A percentile compares a stretch with the other conserved stretches of the same genome.
Evolutionary conservation across 2,888 invertebrate genomes (phyloP).

Genomic region (Magallana nippona): DNA sequence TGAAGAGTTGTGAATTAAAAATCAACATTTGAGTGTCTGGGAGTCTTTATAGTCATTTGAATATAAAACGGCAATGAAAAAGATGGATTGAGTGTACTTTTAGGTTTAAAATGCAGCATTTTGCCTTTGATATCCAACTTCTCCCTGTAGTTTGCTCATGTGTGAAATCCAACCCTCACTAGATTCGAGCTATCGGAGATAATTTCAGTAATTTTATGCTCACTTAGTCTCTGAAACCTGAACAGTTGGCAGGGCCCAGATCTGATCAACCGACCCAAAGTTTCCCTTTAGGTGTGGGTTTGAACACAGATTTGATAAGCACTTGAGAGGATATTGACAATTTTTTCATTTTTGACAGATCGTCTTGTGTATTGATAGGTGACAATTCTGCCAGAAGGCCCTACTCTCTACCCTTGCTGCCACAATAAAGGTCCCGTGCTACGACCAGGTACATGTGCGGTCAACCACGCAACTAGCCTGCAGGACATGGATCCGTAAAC

Average conservation of each 20-base stretch:
- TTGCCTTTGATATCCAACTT: constrained; percentile 17
- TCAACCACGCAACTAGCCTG: neutral
- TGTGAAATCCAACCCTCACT: constrained; percentile 7
- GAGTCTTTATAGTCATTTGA: neutral
- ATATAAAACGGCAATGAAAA: neutral
- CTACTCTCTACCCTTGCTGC: neutral
- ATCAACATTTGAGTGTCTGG: constrained; percentile 17
- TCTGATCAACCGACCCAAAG: neutral
- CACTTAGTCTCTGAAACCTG: constrained; percentile 23
- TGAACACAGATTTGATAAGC: neutral
- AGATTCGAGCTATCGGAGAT: neutral
- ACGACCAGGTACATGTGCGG: constrained; percentile 1
- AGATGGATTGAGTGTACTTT: constrained; percentile 29
- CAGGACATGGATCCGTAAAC: neutral
- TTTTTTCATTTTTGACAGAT: constrained; percentile 14
- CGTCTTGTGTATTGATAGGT: constrained; percentile 19
- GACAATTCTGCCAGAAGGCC: constrained; percentile 17
- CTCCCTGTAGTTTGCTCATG: neutral
- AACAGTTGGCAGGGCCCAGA: neutral
- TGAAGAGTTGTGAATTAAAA: constrained; percentile 6
- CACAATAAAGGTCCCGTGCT: neutral
- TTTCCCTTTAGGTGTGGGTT: constrained; percentile 12
- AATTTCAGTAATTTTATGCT: constrained; percentile 16
- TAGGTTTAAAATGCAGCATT: constrained; percentile 17
- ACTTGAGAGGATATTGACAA: constrained; percentile 1